Conservation (phyloP, 2,888 invertebrate species). For the Panzeria rudis region DNA sequence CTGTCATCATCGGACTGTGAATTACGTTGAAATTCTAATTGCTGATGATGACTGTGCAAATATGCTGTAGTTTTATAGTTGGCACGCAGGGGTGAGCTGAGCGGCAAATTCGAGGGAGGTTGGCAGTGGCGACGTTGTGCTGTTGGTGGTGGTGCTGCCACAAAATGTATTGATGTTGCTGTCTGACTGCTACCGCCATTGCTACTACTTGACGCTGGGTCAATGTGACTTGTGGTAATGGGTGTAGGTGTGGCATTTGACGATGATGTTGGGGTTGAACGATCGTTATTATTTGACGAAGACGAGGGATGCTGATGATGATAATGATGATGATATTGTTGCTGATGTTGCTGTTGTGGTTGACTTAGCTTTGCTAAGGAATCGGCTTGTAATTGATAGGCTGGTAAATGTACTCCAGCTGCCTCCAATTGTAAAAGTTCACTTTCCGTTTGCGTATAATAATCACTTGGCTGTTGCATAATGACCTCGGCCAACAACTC, state of each 20-base stretch:
- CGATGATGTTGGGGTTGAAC: conserved; percentile 72
- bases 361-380: conserved; percentile 70
- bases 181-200: conserved; percentile 77
- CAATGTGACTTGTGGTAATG: conserved; percentile 75
- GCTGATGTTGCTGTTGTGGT: conserved; percentile 71
- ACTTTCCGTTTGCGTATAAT: conserved; percentile 83
- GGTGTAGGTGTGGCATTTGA: conserved; percentile 74
- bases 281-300: conserved; percentile 72
- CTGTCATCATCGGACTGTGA: conserved; percentile 98
- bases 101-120: conserved; percentile 78
- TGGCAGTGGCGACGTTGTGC: conserved; percentile 78
- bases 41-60: conserved; percentile 82
- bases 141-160: conserved; percentile 77
- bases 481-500: conserved; percentile 76
- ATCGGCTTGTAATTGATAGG: conserved; percentile 75
- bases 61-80: conserved; percentile 81
- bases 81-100: conserved; percentile 82
- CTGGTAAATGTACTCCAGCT: conserved; percentile 75
- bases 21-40: conserved; percentile 90
- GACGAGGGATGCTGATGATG: conserved; percentile 52
- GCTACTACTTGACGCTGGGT: conserved; percentile 76
- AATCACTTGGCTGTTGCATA: conserved; percentile 81
- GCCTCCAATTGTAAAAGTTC: conserved; percentile 82
- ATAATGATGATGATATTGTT: conserved; percentile 58
- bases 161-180: conserved; percentile 78